Conservation (phyloP, 1,140 invertebrate species). For the Cydia fagiglandana region DNA sequence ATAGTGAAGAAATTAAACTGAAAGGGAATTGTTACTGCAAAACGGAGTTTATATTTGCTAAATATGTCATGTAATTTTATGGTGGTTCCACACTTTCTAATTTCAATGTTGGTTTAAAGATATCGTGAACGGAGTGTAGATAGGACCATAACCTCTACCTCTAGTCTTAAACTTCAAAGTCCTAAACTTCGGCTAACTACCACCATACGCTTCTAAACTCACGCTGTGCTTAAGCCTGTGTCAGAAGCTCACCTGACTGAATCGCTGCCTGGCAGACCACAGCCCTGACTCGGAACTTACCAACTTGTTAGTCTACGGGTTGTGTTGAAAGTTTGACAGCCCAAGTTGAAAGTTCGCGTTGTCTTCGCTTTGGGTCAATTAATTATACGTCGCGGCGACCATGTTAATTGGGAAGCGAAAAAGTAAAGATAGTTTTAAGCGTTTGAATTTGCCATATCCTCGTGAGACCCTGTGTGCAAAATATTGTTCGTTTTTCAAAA, state of each 20-base stretch:
- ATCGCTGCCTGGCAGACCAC: background rate
- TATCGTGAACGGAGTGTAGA: too few species aligned
- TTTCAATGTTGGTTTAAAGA: too few species aligned
- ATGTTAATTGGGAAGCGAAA: conserved; percentile 11
- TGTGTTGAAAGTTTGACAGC: conserved; percentile 7
- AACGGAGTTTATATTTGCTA: too few species aligned
- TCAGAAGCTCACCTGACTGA: background rate
- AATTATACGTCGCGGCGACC: conserved; percentile 10
- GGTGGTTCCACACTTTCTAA: too few species aligned
- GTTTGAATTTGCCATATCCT: background rate
- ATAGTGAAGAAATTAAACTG: too few species aligned
- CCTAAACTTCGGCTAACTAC: background rate
- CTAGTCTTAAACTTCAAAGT: background rate
- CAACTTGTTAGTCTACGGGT: conserved; percentile 17
- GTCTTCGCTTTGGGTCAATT: conserved; percentile 13
- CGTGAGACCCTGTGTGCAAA: too few species aligned
- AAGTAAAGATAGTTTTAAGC: background rate
- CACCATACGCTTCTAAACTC: background rate
- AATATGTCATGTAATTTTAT: too few species aligned
- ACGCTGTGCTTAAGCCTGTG: background rate
- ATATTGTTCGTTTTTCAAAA: too few species aligned
- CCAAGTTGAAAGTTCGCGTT: conserved; percentile 1
- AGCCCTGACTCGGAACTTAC: background rate
- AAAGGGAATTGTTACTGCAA: too few species aligned
- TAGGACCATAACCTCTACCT: background rate